Percentiles rank a stretch among this genome's conserved stretches.
Evolutionary conservation across 2,797 vertebrate genomes (phyloP).

Genomic region (Meda fulgida): DNA sequence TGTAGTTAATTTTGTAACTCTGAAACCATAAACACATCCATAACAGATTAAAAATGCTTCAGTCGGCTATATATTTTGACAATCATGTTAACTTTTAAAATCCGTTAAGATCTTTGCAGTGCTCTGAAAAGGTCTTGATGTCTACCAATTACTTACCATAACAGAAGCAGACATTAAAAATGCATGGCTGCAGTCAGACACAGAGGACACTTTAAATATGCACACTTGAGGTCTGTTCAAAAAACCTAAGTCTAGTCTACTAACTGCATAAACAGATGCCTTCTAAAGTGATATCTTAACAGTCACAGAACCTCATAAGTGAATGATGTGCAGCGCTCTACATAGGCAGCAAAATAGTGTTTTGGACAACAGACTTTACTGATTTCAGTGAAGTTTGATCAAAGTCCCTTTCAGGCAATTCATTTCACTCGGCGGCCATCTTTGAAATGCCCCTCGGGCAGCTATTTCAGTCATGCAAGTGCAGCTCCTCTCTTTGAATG

Average conservation of each 20-base stretch:
- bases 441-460: background rate
- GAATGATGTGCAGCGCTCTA: background rate
- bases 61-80: conserved; percentile 30
- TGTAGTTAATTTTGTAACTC: background rate
- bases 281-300: background rate
- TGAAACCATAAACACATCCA: background rate
- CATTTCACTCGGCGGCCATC: background rate
- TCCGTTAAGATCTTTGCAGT: conserved; percentile 39
- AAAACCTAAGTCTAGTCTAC: background rate
- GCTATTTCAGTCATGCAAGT: background rate
- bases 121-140: conserved; percentile 67
- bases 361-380: background rate
- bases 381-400: background rate
- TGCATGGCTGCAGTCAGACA: conserved; percentile 62
- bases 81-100: conserved; percentile 47
- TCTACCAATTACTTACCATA: conserved; percentile 71
- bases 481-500: background rate
- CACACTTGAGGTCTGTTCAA: conserved; percentile 50
- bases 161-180: conserved; percentile 68
- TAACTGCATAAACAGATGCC: conserved; percentile 4
- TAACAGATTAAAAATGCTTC: conserved; percentile 14
- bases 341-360: background rate
- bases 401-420: background rate
- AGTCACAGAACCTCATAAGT: background rate
- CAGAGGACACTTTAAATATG: conserved; percentile 60